Percentiles rank a stretch among this genome's conserved stretches.
These are phyloP conservation scores for Mergus octosetaceus DNA, from an alignment of 2,797 vertebrate species.

Conservation along the genomic window DNA sequence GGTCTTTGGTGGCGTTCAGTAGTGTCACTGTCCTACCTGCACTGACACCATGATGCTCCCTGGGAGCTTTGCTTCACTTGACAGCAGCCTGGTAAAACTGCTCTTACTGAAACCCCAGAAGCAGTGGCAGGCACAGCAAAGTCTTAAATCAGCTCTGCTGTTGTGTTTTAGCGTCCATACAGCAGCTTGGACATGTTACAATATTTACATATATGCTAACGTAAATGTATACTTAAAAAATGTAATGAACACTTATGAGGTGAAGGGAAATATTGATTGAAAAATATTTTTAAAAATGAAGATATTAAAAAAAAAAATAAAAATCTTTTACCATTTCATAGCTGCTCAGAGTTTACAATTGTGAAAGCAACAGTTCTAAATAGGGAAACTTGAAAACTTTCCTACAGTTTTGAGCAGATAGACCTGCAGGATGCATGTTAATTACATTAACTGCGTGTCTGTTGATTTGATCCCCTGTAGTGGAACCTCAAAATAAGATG, in stretches of 20 bases:
- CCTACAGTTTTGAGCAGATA: neutral
- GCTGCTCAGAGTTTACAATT: accelerated
- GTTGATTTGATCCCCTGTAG: neutral
- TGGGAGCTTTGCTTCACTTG: neutral
- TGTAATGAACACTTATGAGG: neutral
- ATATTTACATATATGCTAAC: neutral
- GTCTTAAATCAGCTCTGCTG: neutral
- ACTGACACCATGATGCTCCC: neutral
- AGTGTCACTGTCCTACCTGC: neutral
- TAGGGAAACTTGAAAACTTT: neutral
- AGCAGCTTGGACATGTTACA: neutral
- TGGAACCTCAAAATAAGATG: neutral
- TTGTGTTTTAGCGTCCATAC: neutral
- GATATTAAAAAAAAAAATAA: neutral
- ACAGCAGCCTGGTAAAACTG: neutral
- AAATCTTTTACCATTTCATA: neutral
- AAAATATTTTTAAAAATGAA: neutral
- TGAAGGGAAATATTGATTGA: neutral
- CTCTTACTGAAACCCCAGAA: neutral
- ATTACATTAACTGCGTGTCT: neutral
- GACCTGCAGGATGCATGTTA: neutral
- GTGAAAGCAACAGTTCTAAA: neutral
- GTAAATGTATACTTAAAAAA: too few species aligned
- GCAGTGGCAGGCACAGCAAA: neutral
- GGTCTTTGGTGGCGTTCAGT: neutral